These are phyloP conservation scores for Tillus elongatus DNA, from an alignment of 2,888 invertebrate genomes.

Conservation along the genomic window DNA sequence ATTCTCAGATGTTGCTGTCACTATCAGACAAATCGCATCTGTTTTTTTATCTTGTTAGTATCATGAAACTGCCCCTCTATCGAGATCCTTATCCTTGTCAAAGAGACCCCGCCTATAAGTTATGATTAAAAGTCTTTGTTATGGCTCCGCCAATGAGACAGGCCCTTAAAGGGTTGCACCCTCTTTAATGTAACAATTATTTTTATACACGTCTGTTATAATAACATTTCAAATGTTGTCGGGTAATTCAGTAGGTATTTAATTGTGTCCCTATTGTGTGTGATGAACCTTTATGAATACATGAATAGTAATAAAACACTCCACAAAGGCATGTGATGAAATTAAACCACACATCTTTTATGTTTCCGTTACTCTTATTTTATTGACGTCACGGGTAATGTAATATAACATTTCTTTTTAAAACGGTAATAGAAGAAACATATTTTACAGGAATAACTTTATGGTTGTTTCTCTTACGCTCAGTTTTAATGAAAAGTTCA, in stretches of 20 bases:
- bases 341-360: slow-evolving; percentile 1
- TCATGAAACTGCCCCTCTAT: neutral
- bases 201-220: neutral
- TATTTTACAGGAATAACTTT: too few species aligned
- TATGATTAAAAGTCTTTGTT: slow-evolving; percentile 1
- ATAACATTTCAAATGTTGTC: too few species aligned
- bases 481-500: too few species aligned
- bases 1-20: too few species aligned
- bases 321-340: neutral
- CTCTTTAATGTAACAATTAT: neutral
- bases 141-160: slow-evolving; percentile 4
- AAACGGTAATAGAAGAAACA: too few species aligned
- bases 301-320: neutral
- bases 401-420: too few species aligned
- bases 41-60: slow-evolving; percentile 3
- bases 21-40: neutral
- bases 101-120: slow-evolving; percentile 2
- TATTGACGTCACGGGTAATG: too few species aligned
- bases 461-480: too few species aligned
- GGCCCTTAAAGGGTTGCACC: neutral
- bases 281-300: slow-evolving; percentile 1
- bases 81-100: neutral
- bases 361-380: neutral
- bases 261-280: neutral
- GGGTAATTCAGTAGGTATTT: slow-evolving; percentile 1